A percentile compares a stretch with the other conserved stretches of the same genome.
phyloP scores from a whole-genome alignment of 2,113 vertebrate genomes.

The Eleginops maclovinus region DNA sequence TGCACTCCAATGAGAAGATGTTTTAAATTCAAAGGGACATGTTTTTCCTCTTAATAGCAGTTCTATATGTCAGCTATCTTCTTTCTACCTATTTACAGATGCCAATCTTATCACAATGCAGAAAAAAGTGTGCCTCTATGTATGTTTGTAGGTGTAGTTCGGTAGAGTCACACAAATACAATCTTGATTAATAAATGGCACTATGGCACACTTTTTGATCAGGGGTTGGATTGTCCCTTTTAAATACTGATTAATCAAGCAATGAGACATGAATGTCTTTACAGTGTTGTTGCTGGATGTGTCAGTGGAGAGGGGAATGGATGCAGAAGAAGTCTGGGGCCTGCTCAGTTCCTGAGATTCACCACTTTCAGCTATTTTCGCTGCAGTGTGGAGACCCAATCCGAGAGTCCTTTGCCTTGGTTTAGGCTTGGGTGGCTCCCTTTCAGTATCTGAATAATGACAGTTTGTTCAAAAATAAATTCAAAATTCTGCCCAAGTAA shows the following conservation, averaged over 20 bases:
- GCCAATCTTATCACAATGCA: too few species aligned
- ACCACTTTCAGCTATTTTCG: constrained; percentile 61
- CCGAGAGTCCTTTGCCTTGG: constrained; percentile 82
- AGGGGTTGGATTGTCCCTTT: not conserved
- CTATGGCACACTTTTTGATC: not conserved
- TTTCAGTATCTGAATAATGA: constrained; percentile 63
- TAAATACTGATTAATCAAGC: not conserved
- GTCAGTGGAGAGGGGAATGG: constrained; percentile 58
- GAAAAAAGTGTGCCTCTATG: too few species aligned
- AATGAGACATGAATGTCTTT: constrained; percentile 61
- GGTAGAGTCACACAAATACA: too few species aligned
- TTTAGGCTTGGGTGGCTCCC: constrained; percentile 81
- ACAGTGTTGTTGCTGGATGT: constrained; percentile 49
- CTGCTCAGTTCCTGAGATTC: constrained; percentile 58
- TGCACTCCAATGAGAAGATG: not conserved
- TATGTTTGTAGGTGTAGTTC: too few species aligned
- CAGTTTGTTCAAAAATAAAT: constrained; percentile 3
- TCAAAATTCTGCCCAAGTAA: not conserved
- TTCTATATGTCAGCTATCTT: too few species aligned
- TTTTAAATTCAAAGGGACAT: not conserved
- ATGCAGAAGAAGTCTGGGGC: constrained; percentile 64
- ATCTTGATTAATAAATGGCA: not conserved
- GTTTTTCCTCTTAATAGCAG: too few species aligned
- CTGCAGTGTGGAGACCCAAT: constrained; percentile 56
- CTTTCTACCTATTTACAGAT: too few species aligned